These are phyloP conservation scores for Hoplostethus atlanticus DNA, from an alignment of 2,797 vertebrate genomes.

Conservation along the genomic window DNA sequence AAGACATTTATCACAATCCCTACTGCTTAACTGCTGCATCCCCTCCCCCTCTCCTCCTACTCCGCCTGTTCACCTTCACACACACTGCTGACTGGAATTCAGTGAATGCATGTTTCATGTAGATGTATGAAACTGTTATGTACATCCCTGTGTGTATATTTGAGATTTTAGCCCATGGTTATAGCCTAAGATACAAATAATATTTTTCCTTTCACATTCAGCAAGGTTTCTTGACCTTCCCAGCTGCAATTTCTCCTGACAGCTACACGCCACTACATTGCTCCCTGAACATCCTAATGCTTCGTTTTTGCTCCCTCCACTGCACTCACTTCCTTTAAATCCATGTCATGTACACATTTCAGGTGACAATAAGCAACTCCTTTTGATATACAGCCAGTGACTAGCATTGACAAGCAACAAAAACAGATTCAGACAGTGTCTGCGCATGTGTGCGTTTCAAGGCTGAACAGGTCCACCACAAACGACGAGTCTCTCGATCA, in stretches of 20 bases:
- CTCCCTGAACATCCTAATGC: conserved; percentile 3
- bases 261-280: conserved; percentile 50
- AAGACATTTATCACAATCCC: conserved; percentile 79
- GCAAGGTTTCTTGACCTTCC: conserved; percentile 54
- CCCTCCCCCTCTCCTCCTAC: conserved; percentile 46
- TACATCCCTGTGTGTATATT: conserved; percentile 7
- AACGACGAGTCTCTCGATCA: conserved; percentile 47
- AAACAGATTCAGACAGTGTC: conserved; percentile 20
- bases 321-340: conserved; percentile 49
- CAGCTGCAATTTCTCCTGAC: conserved; percentile 35
- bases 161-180: conserved; percentile 44
- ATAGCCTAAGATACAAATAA: conserved; percentile 46
- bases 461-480: conserved; percentile 45
- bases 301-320: conserved; percentile 14
- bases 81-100: conserved; percentile 54
- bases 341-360: conserved; percentile 33
- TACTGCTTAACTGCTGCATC: conserved; percentile 65
- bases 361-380: conserved; percentile 43
- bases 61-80: conserved; percentile 73
- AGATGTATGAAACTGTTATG: conserved; percentile 3
- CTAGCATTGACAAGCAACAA: not conserved
- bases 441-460: conserved; percentile 51
- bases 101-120: conserved; percentile 1
- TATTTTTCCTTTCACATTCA: conserved; percentile 49
- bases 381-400: conserved; percentile 27